phyloP scores from a whole-genome alignment of 2,113 vertebrate genomes.

The Polypterus bichir region DNA sequence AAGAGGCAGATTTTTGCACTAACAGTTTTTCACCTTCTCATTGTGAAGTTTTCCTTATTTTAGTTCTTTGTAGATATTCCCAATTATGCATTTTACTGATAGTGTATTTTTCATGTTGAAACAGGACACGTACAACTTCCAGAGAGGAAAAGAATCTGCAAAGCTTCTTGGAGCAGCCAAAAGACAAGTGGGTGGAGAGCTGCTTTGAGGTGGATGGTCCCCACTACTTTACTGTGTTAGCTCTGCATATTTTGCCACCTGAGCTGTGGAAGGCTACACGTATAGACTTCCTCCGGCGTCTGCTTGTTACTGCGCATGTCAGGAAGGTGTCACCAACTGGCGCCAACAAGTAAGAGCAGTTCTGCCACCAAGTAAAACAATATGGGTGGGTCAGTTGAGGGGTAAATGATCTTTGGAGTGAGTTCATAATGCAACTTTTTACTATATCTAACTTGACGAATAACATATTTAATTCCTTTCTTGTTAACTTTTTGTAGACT shows the following conservation, averaged over 20 bases:
- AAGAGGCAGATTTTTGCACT: too few relatives aligned
- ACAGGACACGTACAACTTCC: slow-evolving; percentile 84
- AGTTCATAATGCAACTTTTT: too few relatives aligned
- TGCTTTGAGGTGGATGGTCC: slow-evolving; percentile 91
- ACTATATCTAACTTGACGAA: too few relatives aligned
- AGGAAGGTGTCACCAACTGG: slow-evolving; percentile 71
- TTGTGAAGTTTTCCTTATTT: too few relatives aligned
- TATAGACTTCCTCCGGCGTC: slow-evolving; percentile 71
- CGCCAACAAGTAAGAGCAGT: slow-evolving; percentile 67
- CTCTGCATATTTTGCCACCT: slow-evolving; percentile 76
- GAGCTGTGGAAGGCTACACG: slow-evolving; percentile 73
- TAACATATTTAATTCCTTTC: too few relatives aligned
- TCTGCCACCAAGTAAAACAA: too few relatives aligned
- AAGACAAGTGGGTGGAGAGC: slow-evolving; percentile 90
- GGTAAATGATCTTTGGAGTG: too few relatives aligned
- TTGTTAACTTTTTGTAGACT: too few relatives aligned
- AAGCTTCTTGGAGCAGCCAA: slow-evolving; percentile 88
- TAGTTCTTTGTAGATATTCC: too few relatives aligned
- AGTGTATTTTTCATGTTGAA: not conserved
- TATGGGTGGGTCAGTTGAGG: too few relatives aligned
- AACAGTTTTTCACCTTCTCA: too few relatives aligned
- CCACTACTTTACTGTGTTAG: slow-evolving; percentile 84
- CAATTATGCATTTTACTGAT: too few relatives aligned
- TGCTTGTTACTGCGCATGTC: slow-evolving; percentile 68
- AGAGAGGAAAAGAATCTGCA: slow-evolving; percentile 95